A percentile compares a stretch with the other conserved stretches of the same genome.
phyloP scores from a whole-genome alignment of 1,140 invertebrate species.

The Zaprionus taronus region DNA sequence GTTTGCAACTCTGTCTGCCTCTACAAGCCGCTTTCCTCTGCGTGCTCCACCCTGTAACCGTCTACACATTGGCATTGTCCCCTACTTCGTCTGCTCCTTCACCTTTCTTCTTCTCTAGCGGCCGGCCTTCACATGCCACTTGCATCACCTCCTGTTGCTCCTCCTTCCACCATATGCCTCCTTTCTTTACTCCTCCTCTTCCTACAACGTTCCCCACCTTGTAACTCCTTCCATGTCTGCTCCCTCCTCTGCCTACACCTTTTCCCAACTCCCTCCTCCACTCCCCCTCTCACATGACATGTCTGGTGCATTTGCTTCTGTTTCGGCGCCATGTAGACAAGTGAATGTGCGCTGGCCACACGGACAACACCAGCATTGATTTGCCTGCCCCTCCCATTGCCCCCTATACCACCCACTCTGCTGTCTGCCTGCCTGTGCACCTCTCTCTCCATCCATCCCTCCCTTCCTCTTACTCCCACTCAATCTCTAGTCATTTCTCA shows the following conservation, averaged over 20 bases:
- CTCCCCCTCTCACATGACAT: conserved; percentile 31
- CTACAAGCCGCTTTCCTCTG: not conserved
- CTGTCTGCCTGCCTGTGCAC: not conserved
- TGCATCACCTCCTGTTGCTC: not conserved
- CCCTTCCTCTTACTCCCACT: conserved; percentile 1
- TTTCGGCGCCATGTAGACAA: conserved; percentile 61
- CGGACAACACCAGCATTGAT: conserved; percentile 72
- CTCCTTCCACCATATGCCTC: not conserved
- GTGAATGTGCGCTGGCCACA: conserved; percentile 57
- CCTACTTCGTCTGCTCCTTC: not conserved
- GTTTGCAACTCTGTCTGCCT: not conserved
- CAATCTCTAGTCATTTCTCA: not conserved
- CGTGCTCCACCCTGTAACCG: not conserved
- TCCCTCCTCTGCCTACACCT: not conserved
- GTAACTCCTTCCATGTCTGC: not conserved
- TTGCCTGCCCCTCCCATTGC: conserved; percentile 30
- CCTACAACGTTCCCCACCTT: not conserved
- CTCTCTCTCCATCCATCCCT: not conserved
- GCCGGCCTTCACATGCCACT: not conserved
- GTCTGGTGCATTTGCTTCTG: conserved; percentile 52
- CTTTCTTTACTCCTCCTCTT: not conserved
- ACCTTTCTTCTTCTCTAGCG: not conserved
- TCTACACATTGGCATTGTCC: not conserved
- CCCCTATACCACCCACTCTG: not conserved
- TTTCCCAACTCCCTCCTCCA: not conserved